Percentiles rank a stretch among this genome's conserved stretches.
Conservation (phyloP, 2,888 invertebrate genomes). For the Cantharis lateralis region DNA sequence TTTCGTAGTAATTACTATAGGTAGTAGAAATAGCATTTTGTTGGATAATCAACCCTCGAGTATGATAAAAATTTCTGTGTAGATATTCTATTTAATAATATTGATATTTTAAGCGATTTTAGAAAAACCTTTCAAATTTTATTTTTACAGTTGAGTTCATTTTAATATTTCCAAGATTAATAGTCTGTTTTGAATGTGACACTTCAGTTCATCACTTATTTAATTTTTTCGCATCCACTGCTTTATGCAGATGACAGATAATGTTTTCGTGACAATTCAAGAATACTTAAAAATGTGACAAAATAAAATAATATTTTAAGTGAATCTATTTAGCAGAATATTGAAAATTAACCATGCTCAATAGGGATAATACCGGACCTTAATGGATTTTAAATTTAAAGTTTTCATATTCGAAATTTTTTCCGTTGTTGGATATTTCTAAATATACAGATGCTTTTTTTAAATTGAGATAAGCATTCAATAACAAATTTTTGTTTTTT, state of each 20-base stretch:
- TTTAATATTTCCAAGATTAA: slow-evolving; percentile 28
- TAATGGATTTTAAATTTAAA: background rate
- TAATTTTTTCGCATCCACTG: slow-evolving; percentile 24
- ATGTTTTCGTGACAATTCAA: slow-evolving; percentile 25
- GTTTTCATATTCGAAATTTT: no score
- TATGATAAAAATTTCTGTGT: background rate
- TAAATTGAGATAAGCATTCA: no score
- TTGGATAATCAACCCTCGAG: background rate
- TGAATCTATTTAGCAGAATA: background rate
- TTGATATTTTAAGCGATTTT: slow-evolving; percentile 12
- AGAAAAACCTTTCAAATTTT: slow-evolving; percentile 17
- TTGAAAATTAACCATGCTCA: background rate
- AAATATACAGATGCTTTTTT: background rate
- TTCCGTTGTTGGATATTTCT: background rate
- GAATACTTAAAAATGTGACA: slow-evolving; percentile 15
- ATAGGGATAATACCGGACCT: background rate
- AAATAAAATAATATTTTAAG: slow-evolving; percentile 11
- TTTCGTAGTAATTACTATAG: no score
- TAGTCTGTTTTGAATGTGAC: slow-evolving; percentile 31
- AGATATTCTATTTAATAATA: background rate
- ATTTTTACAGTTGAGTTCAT: slow-evolving; percentile 26
- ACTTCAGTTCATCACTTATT: slow-evolving; percentile 29
- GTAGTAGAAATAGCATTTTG: background rate
- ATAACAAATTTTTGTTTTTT: no score
- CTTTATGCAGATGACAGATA: slow-evolving; percentile 26